Evolutionary conservation across 2,113 vertebrate genomes (phyloP).

Genomic region (Pungitius pungitius): DNA sequence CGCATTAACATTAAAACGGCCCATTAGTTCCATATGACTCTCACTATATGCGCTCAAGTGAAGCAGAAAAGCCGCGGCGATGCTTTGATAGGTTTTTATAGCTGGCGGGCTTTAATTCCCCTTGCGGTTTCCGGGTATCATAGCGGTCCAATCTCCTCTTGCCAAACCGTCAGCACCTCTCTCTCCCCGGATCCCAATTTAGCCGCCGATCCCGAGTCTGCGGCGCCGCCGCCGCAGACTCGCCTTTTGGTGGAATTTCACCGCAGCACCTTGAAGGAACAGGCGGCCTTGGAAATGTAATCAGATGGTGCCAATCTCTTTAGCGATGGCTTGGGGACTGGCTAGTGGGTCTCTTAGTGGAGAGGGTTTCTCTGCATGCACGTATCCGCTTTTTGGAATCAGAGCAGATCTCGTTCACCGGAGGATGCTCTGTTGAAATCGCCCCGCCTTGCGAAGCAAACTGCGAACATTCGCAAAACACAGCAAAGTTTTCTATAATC

Average conservation of each 20-base stretch:
- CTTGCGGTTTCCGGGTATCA: conserved; percentile 63
- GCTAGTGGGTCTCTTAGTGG: conserved; percentile 46
- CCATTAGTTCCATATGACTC: conserved; percentile 41
- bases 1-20: conserved; percentile 49
- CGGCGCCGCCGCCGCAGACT: no score
- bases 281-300: conserved; percentile 54
- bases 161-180: conserved; percentile 69
- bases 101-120: conserved; percentile 71
- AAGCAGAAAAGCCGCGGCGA: conserved; percentile 61
- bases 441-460: conserved; percentile 52
- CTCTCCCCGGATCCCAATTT: conserved; percentile 73
- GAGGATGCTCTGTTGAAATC: conserved; percentile 48
- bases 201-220: conserved; percentile 53
- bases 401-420: conserved; percentile 52
- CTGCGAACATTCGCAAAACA: conserved; percentile 22
- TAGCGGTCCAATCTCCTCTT: conserved; percentile 61
- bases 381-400: conserved; percentile 35
- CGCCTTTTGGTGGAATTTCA: conserved; percentile 57
- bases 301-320: conserved; percentile 76
- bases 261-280: conserved; percentile 64
- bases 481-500: conserved; percentile 36
- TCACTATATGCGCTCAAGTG: conserved; percentile 53
- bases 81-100: conserved; percentile 67
- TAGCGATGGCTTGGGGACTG: conserved; percentile 45
- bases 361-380: conserved; percentile 31